Conservation (phyloP, 2,888 invertebrate genomes). For the Watsonalla binaria region DNA sequence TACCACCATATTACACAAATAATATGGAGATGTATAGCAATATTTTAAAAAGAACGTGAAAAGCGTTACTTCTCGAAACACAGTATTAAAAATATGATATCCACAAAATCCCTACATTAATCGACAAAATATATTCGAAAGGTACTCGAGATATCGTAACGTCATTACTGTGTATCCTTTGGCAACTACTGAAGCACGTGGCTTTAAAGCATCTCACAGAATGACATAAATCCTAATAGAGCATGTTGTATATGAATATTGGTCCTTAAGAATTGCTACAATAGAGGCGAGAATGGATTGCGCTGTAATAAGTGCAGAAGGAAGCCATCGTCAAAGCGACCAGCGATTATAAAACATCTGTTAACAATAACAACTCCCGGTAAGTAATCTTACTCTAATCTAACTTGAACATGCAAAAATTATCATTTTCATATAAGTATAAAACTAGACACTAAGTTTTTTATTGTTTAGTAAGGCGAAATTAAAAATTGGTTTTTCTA, state of each 20-base stretch:
- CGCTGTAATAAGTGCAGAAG: not conserved
- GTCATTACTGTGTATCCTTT: not conserved
- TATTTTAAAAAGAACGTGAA: no score
- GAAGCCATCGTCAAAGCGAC: not conserved
- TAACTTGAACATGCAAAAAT: conserved; percentile 41
- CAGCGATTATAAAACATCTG: not conserved
- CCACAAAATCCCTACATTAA: no score
- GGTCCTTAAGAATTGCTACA: conserved; percentile 20
- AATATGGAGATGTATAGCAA: no score
- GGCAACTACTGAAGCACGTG: not conserved
- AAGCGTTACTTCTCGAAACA: no score
- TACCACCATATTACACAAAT: no score
- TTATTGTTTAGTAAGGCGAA: no score
- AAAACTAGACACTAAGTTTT: conserved; percentile 55
- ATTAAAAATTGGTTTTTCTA: no score
- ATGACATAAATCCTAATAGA: not conserved
- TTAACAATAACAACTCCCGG: conserved; percentile 25
- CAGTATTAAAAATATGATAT: no score
- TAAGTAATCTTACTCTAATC: conserved; percentile 10
- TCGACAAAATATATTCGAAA: no score
- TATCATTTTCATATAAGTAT: conserved; percentile 42
- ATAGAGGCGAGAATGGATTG: conserved; percentile 4
- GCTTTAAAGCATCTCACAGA: not conserved
- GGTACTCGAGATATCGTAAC: not conserved
- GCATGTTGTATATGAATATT: conserved; percentile 13